These are phyloP conservation scores for Thecophora atra DNA, from an alignment of 2,888 invertebrate genomes.

Conservation along the genomic window DNA sequence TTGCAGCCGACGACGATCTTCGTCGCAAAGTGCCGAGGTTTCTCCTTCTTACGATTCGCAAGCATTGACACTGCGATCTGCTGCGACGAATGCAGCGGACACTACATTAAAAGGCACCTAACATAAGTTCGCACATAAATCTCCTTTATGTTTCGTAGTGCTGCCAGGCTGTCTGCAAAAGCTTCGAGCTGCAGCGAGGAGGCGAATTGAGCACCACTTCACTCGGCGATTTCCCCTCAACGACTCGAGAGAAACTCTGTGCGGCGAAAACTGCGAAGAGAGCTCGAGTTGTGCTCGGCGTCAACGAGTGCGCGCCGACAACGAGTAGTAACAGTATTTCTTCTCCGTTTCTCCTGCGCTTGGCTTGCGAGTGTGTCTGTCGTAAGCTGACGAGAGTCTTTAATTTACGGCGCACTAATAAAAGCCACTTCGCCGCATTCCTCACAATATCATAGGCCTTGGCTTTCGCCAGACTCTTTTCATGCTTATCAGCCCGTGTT, in stretches of 20 bases:
- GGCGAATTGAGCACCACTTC: background rate
- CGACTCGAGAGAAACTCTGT: background rate
- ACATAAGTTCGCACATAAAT: constrained; percentile 62
- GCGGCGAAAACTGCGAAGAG: too few species aligned
- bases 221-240: background rate
- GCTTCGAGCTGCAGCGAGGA: background rate
- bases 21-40: background rate
- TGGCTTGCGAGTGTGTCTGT: too few species aligned
- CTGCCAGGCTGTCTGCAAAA: constrained; percentile 49
- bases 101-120: constrained; percentile 38
- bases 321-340: too few species aligned
- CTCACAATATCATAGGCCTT: too few species aligned
- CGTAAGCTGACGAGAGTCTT: too few species aligned
- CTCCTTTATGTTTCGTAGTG: constrained; percentile 52
- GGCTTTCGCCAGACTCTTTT: too few species aligned
- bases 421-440: too few species aligned
- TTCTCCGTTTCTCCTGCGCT: too few species aligned
- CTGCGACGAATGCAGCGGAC: constrained; percentile 27
- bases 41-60: background rate
- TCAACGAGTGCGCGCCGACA: too few species aligned
- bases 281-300: too few species aligned
- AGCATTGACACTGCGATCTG: background rate
- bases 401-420: too few species aligned
- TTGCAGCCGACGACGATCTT: background rate
- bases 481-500: too few species aligned